Conservation (phyloP, 2,888 invertebrate genomes). For the Ligdia adustata region DNA sequence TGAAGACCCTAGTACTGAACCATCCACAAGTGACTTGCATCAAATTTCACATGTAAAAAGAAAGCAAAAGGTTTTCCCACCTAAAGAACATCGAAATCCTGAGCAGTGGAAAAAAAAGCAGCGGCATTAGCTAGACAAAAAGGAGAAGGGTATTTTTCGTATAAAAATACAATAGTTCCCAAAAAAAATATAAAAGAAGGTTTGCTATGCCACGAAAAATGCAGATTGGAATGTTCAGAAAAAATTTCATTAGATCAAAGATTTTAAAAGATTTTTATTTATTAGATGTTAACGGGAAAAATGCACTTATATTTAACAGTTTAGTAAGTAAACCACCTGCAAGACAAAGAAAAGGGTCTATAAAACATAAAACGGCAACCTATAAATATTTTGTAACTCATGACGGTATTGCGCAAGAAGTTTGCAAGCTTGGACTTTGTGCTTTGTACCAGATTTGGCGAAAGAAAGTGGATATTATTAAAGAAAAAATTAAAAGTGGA, state of each 20-base stretch:
- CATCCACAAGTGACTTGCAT: no score
- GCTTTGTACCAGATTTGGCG: constrained; percentile 21
- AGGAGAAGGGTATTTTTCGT: constrained; percentile 23
- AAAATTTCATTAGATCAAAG: constrained; percentile 19
- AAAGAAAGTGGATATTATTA: constrained; percentile 22
- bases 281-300: constrained; percentile 19
- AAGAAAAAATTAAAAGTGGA: constrained; percentile 16
- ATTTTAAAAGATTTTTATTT: constrained; percentile 21
- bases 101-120: constrained; percentile 24
- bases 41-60: no score
- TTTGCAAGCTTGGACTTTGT: constrained; percentile 25
- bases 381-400: constrained; percentile 24
- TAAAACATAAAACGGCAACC: constrained; percentile 19
- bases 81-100: constrained; percentile 26
- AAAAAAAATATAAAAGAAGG: constrained; percentile 23
- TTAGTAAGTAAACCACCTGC: constrained; percentile 17
- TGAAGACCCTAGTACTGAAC: no score
- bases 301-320: constrained; percentile 15
- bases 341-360: constrained; percentile 14
- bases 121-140: constrained; percentile 21
- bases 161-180: constrained; percentile 15
- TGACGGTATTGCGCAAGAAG: constrained; percentile 7
- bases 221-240: constrained; percentile 18
- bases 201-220: constrained; percentile 23
- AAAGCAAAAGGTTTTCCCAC: no score